Base-by-base conservation (phyloP, 1,140 invertebrate genomes). In the Drosophila orosa region DNA sequence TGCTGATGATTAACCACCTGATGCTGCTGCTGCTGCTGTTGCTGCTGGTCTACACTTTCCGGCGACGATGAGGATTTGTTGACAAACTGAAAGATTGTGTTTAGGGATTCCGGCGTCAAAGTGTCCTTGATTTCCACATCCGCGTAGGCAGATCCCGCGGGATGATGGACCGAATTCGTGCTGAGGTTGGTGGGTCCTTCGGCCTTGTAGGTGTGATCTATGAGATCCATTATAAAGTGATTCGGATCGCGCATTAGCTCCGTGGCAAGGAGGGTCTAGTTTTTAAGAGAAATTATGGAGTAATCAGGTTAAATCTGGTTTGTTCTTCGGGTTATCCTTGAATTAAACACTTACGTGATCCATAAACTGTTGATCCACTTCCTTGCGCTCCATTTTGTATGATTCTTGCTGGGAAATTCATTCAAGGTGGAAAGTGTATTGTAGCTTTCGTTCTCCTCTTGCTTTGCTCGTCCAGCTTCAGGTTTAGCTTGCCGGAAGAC, bases 321-420 rank as follows among this genome's bases (percentile, higher is more conserved):
- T 9, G 1, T 6, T 1, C 2, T 4, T 13, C 8, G 6, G 0
- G 1, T 15, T 29, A 19, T 1, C 2, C 6, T 35, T 0, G 1
- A 8, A 0, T 27, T 17, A 3, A 8, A 5, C 7, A 72, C 76
- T 87, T 73, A 91, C 90, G 59, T 91, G 90, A 37, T 91, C 90
- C 48, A 91, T 91, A 63, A 87, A 91, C 65, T 80, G 77, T 44
- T 78, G 84, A 47, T 91, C 90, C 62, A 87, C 82, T 67, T 91
- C 90, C 44, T 91, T 91, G 65, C 85, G 90, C 63, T 90, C 79
- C 82, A 91, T 83, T 77, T 74, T 80, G 44, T 17, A 12, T 5
- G 54, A 62, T 76, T 83, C 35, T 67, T 37, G 58, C 39, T 57
- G 12, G 3, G 29, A 52, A 71, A 55, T 74, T 48, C 75, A 82